A percentile compares a stretch with the other conserved stretches of the same genome.
Evolutionary conservation across 1,140 invertebrate species (phyloP).

Genomic region (Whitmania pigra): DNA sequence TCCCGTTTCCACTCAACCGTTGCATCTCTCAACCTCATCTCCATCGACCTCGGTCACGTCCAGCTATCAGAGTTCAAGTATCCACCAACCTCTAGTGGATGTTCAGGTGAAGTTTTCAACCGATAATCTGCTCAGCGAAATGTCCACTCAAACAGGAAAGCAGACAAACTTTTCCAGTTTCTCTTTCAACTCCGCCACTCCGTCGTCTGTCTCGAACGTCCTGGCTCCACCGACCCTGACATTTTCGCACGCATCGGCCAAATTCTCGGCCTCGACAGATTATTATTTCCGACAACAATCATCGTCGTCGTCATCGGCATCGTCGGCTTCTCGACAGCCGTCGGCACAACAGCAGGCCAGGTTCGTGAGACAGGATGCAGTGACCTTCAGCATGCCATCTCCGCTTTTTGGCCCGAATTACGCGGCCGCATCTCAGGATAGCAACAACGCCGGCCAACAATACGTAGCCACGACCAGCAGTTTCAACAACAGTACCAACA

Average conservation of each 20-base stretch:
- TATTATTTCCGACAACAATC: background rate
- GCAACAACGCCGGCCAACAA: background rate
- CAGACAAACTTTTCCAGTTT: too few species aligned
- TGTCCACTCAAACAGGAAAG: too few species aligned
- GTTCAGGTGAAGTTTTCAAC: too few species aligned
- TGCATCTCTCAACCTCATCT: too few species aligned
- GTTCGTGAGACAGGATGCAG: conserved; percentile 8
- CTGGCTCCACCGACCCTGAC: background rate
- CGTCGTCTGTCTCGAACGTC: background rate
- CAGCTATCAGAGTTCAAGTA: too few species aligned
- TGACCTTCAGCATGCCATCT: background rate
- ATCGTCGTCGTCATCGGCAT: background rate
- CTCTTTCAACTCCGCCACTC: background rate
- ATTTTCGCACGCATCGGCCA: background rate
- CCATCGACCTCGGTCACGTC: too few species aligned
- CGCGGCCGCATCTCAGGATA: background rate
- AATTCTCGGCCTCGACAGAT: background rate
- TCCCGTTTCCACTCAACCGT: too few species aligned
- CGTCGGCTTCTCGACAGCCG: background rate
- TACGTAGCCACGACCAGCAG: background rate
- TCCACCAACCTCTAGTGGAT: too few species aligned
- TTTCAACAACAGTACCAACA: conserved; percentile 8
- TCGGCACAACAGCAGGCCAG: background rate
- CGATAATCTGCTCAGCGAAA: too few species aligned
- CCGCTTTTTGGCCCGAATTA: background rate